Conservation (phyloP, 2,888 invertebrate genomes). For the Meiosimyza platycephala region DNA sequence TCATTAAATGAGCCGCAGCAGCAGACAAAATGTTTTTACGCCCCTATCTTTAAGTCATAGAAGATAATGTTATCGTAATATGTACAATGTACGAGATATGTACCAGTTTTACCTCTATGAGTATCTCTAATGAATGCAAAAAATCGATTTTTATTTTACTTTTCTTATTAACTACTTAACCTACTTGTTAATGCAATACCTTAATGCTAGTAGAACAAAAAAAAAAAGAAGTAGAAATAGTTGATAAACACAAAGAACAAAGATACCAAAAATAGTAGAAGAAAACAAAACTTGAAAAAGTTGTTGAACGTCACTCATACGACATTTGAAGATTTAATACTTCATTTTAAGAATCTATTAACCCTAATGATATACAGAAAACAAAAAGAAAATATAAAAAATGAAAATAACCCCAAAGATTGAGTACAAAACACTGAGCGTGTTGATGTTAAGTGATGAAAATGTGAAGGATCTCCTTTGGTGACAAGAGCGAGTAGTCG, state of each 20-base stretch:
- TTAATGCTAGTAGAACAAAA: neutral
- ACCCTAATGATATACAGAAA: constrained; percentile 37
- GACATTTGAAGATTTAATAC: constrained; percentile 26
- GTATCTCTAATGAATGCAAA: neutral
- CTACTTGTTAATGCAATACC: constrained; percentile 5
- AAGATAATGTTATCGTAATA: too few relatives aligned
- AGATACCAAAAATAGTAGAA: neutral
- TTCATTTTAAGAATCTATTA: constrained; percentile 41
- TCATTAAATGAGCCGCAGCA: too few relatives aligned
- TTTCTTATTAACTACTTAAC: constrained; percentile 13
- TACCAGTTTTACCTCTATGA: neutral
- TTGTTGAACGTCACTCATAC: constrained; percentile 29
- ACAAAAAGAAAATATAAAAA: neutral
- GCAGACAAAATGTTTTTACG: too few relatives aligned
- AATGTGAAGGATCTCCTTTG: neutral
- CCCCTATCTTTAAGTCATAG: too few relatives aligned
- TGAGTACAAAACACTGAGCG: constrained; percentile 2
- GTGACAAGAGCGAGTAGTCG: neutral
- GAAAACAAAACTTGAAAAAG: constrained; percentile 17
- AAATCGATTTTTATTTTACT: constrained; percentile 5
- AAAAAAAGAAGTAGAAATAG: neutral
- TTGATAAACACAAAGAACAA: neutral
- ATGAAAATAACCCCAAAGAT: neutral
- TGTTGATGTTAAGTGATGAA: neutral
- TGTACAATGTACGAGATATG: too few relatives aligned